Base-by-base conservation (phyloP, 1,140 invertebrate species). In the Procambarus clarkii region DNA sequence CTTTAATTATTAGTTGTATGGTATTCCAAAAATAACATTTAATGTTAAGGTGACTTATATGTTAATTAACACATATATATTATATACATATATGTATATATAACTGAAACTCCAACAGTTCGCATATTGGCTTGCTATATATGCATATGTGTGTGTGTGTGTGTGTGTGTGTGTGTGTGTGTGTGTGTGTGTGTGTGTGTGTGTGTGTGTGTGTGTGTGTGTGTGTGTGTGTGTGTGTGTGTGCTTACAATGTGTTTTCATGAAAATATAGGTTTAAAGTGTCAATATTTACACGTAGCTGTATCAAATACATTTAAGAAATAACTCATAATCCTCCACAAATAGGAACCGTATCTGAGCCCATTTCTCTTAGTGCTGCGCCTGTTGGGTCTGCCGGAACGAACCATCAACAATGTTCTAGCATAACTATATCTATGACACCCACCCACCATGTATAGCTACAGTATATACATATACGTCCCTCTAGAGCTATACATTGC, bases 401-500 rank as follows among this genome's bases (percentile, higher is more conserved):
- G 21, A 34, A 48, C 85, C 85, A 54, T 46, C 24, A 48, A 50
- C 50, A 78, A 78, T 44, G 48, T 58, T 34, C 21, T 21, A 78
- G 74, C 76, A 58, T 78, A 21, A 86, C 45, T 79, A 58, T 11
- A 78, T 44, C 71, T 77, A 71, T n/a, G 64, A 85, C 76, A 86
- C 74, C 76, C 76, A 79, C 76, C 46, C 21, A 77, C 76, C 85
- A 24, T 60, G 85, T 86, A 50, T 74, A 76, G 64, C 34, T 76
- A 58, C 48, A 48, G 54, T 78, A 78, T 78, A 88, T 88, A 80
- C 77, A 80, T 88, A 64, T 45, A 84, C 50, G 21, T 69, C 80
- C 44, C 69, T 24, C 81, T 91, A 91, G 9, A 64, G 50, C 76
- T 85, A 91, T 69, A 85, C 89, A 91, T 85, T 3, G 82, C 82